Percentiles rank a stretch among this genome's conserved stretches.
These are phyloP conservation scores for Dryocosmus kuriphilus DNA, from an alignment of 2,888 invertebrate genomes.

Conservation along the genomic window DNA sequence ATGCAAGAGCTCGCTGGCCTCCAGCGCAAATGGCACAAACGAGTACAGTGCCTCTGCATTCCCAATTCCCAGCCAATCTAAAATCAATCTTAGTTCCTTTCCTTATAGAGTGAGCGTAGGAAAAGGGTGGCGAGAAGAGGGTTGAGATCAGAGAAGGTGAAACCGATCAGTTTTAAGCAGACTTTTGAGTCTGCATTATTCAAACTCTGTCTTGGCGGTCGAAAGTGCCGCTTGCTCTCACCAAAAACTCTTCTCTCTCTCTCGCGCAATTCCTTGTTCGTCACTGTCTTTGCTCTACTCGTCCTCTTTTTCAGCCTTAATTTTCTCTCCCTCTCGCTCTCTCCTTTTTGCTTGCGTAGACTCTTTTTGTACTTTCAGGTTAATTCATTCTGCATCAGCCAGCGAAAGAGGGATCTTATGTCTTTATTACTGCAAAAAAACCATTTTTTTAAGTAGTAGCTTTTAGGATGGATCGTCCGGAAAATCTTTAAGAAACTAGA, in stretches of 20 bases:
- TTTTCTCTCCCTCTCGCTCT: slow-evolving; percentile 42
- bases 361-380: slow-evolving; percentile 30
- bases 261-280: slow-evolving; percentile 51
- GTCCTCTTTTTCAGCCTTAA: slow-evolving; percentile 32
- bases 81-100: slow-evolving; percentile 76
- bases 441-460: not conserved
- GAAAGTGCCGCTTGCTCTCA: slow-evolving; percentile 46
- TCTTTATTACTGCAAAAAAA: slow-evolving; percentile 14
- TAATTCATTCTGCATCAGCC: slow-evolving; percentile 51
- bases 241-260: slow-evolving; percentile 46
- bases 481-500: too few species aligned
- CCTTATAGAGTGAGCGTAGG: slow-evolving; percentile 56
- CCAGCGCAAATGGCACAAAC: slow-evolving; percentile 24
- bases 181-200: slow-evolving; percentile 74
- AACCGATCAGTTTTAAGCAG: slow-evolving; percentile 76
- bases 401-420: slow-evolving; percentile 44
- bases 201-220: slow-evolving; percentile 66
- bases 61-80: slow-evolving; percentile 75
- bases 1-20: not conserved
- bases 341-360: slow-evolving; percentile 35
- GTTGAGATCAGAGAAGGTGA: slow-evolving; percentile 46
- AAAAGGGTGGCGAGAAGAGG: slow-evolving; percentile 46
- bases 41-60: slow-evolving; percentile 62
- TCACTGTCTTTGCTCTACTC: slow-evolving; percentile 17
- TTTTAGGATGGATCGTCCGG: too few species aligned